These are phyloP conservation scores for Podotricha telesiphe DNA, from an alignment of 2,888 invertebrate species.

Conservation along the genomic window DNA sequence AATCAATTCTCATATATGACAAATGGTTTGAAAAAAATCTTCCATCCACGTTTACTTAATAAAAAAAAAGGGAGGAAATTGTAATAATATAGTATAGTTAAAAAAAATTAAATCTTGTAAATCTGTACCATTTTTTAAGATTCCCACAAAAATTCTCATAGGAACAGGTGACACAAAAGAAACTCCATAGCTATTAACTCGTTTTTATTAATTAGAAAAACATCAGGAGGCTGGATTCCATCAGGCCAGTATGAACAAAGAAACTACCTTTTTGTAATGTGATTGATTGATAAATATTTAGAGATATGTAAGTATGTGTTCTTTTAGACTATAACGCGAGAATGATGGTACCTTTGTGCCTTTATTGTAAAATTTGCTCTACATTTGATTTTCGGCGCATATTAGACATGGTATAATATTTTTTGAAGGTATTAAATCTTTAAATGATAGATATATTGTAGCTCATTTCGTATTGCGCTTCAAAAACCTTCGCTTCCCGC, in stretches of 20 bases:
- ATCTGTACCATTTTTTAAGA: constrained; percentile 56
- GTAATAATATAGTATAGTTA: neutral
- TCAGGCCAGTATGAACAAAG: constrained; percentile 55
- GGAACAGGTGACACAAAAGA: constrained; percentile 77
- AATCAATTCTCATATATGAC: too few relatives aligned
- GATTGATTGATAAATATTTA: constrained; percentile 66
- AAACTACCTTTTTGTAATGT: constrained; percentile 50
- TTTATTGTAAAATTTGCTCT: neutral
- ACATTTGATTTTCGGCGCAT: neutral
- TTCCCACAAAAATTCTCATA: constrained; percentile 63
- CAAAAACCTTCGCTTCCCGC: too few relatives aligned
- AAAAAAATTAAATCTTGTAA: constrained; percentile 42
- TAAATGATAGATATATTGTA: too few relatives aligned
- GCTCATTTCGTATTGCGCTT: too few relatives aligned
- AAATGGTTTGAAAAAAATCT: neutral
- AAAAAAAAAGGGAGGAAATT: neutral
- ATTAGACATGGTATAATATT: neutral
- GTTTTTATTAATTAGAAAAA: constrained; percentile 70
- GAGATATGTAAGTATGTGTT: constrained; percentile 47
- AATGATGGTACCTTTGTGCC: neutral
- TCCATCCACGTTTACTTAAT: neutral
- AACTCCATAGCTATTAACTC: constrained; percentile 68
- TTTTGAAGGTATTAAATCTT: too few relatives aligned
- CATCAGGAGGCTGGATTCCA: constrained; percentile 76
- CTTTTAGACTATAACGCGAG: constrained; percentile 42